phyloP scores from a whole-genome alignment of 92 coral and sea anemone species.

The Porites rus region DNA sequence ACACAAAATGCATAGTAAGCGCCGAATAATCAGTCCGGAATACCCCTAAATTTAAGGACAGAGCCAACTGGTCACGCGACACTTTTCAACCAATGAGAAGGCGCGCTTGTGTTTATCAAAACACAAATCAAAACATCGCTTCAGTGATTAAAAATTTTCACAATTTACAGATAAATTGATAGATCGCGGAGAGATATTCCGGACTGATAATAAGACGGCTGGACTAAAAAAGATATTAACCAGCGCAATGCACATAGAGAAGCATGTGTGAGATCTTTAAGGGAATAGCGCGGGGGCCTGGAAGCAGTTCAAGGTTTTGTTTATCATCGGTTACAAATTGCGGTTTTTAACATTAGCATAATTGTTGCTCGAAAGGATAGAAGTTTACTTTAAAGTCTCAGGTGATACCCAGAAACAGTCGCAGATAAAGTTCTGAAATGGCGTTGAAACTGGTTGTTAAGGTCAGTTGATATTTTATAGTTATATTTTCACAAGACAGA shows the following conservation, averaged over 20 bases:
- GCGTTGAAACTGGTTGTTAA: slow-evolving; percentile 35
- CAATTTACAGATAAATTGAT: no score
- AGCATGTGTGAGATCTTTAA: background rate
- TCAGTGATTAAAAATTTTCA: no score
- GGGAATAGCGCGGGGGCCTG: background rate
- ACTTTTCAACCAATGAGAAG: no score
- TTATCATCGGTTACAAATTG: background rate
- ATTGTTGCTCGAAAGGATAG: background rate
- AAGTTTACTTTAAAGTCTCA: background rate
- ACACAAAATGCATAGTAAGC: no score
- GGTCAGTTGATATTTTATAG: slow-evolving; percentile 2
- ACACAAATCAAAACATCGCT: no score
- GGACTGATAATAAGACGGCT: no score
- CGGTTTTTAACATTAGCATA: background rate
- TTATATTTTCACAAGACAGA: background rate
- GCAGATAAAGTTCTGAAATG: background rate
- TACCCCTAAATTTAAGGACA: no score
- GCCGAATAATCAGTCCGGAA: no score
- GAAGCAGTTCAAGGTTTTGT: background rate
- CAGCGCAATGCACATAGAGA: background rate
- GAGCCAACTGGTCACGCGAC: no score
- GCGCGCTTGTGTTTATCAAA: no score
- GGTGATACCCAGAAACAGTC: background rate
- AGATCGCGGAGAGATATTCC: no score
- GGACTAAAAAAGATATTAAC: background rate